Evolutionary conservation across 2,113 vertebrate species (phyloP).

Genomic region (Dasyornis broadbenti): DNA sequence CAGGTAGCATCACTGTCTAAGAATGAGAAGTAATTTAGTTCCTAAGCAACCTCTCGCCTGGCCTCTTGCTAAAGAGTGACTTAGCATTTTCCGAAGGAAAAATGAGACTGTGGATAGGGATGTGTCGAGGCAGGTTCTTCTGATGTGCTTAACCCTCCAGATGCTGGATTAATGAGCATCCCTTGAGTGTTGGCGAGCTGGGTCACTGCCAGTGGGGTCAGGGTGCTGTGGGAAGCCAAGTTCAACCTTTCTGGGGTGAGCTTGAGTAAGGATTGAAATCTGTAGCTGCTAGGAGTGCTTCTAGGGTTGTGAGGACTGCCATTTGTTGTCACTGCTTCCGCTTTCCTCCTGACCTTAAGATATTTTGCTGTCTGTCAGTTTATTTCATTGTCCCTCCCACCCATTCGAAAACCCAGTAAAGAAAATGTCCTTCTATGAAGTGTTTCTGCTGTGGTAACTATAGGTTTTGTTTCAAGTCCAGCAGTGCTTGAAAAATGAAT

Average conservation of each 20-base stretch:
- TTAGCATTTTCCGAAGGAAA: slow-evolving; percentile 35
- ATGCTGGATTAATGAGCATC: not conserved
- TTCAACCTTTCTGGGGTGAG: not conserved
- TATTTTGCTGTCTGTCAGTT: not conserved
- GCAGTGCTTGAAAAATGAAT: not conserved
- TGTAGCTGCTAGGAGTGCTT: not conserved
- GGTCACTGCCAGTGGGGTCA: not conserved
- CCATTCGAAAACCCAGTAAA: not conserved
- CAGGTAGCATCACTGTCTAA: slow-evolving; percentile 58
- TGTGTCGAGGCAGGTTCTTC: not conserved
- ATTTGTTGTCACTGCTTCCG: not conserved
- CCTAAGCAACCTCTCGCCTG: slow-evolving; percentile 63
- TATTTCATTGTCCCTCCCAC: not conserved
- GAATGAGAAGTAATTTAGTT: slow-evolving; percentile 65
- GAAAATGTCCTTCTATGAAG: not conserved
- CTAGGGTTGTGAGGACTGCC: not conserved
- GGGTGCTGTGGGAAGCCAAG: not conserved
- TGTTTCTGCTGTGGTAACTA: not conserved
- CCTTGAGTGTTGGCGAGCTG: not conserved
- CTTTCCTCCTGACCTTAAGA: not conserved
- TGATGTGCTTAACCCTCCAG: not conserved
- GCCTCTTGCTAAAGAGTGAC: slow-evolving; percentile 59
- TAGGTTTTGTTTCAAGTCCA: not conserved
- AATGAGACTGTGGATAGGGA: not conserved
- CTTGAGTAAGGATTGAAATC: not conserved